Conservation (phyloP, 2,113 vertebrate genomes). For the Strix aluco region DNA sequence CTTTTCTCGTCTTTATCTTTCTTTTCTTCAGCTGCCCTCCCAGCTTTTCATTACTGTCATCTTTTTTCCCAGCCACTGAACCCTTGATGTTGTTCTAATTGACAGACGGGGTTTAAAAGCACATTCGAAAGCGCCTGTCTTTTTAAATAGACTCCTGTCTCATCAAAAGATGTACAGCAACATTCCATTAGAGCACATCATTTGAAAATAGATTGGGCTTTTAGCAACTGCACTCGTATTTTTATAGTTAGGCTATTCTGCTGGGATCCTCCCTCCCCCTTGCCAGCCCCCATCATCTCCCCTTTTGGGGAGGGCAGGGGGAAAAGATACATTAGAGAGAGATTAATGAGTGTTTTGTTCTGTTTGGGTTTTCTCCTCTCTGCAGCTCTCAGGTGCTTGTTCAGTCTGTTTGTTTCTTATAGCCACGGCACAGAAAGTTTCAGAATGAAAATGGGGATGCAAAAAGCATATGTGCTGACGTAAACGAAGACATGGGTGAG, state of each 20-base stretch:
- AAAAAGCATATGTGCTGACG: accelerated
- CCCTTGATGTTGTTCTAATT: conserved; percentile 78
- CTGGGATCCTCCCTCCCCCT: conserved; percentile 16
- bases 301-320: neutral
- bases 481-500: neutral
- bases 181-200: conserved; percentile 79
- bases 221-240: conserved; percentile 70
- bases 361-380: conserved; percentile 6
- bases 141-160: conserved; percentile 80
- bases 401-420: neutral
- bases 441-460: neutral
- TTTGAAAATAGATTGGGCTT: conserved; percentile 78
- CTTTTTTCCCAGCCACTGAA: conserved; percentile 75
- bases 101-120: conserved; percentile 80
- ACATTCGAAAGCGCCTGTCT: conserved; percentile 76
- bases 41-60: conserved; percentile 78
- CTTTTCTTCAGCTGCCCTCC: conserved; percentile 65
- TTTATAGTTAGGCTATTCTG: conserved; percentile 61
- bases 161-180: conserved; percentile 79
- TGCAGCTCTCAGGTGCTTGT: neutral
- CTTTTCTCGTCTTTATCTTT: conserved; percentile 53
- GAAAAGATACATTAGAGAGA: conserved; percentile 31
- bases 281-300: neutral
- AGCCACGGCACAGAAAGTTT: neutral
- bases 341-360: conserved; percentile 13